Base-by-base conservation (phyloP, 2,113 vertebrate species). In the Ptilorrhoa leucosticta region DNA sequence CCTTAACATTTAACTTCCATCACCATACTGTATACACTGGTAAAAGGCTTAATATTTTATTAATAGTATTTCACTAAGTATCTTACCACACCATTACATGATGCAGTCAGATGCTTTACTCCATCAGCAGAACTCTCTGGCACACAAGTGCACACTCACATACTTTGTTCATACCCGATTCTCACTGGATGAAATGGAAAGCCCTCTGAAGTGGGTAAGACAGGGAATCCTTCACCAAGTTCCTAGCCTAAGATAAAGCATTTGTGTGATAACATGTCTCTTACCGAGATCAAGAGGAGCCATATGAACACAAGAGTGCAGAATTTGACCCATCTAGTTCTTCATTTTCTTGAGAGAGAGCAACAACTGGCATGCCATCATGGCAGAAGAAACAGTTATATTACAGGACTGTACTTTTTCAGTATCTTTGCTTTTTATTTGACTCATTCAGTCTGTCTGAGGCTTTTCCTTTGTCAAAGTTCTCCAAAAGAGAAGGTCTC, bases 1-100 rank as follows among this genome's bases (percentile, higher is more conserved):
- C 2, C 14, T 44, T 56, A 61, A 63, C 31, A 31, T 60, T 84
- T 82, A 54, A 56, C 7, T 82, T 80, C 57, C 73, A 94, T 61
- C 73, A 56, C 31, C 9, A 4, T 35, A 23, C 48, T 69, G 27
- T 40, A 51, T 33, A 79, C 24, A 51, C 16, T 71, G 53, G 18
- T 35, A 71, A 90, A 94, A 83, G 30, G 14, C 33, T 57, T 71
- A 90, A 58, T 88, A 76, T 50, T 94, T 87, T 83, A 82, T 54
- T 79, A 58, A 82, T 3, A 68, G 7, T 18, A 82, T 79, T 84
- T 75, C 75, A 79, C 12, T 27, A 75, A 63, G 20, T 66, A 63
- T 84, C 82, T 85, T 39, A 66, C 45, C 47, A 73, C 50, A 24
- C 2, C 0, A 0, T 48, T 66, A 87, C 18, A 53, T 35, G 71